Conservation (phyloP, 2,888 invertebrate genomes). For the Julus scanicus region DNA sequence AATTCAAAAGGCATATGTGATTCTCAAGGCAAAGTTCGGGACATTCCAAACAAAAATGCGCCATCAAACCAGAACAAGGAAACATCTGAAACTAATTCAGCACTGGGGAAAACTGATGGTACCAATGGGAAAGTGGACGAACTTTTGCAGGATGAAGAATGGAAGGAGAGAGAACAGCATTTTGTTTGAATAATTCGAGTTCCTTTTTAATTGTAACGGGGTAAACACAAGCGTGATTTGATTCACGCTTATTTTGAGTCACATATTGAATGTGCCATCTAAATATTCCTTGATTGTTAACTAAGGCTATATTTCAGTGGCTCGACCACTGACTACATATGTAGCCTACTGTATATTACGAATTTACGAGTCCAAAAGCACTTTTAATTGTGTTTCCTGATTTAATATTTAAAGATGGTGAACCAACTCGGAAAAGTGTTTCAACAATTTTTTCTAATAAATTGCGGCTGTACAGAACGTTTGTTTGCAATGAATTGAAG, state of each 20-base stretch:
- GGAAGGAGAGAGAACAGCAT: constrained; percentile 35
- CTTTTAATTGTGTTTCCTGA: neutral
- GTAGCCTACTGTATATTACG: neutral
- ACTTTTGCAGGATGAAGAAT: neutral
- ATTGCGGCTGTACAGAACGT: too few relatives aligned
- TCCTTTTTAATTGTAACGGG: neutral
- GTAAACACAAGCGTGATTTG: neutral
- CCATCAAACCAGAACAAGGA: constrained; percentile 11
- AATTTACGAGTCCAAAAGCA: neutral
- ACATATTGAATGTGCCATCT: constrained; percentile 3
- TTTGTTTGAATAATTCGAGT: neutral
- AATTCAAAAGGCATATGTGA: neutral
- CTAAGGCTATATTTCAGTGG: neutral
- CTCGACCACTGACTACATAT: neutral
- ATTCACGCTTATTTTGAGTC: neutral
- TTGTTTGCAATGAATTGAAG: too few relatives aligned
- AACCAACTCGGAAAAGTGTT: neutral
- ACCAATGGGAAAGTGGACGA: neutral
- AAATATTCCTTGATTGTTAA: constrained; percentile 19
- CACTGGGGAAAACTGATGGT: neutral
- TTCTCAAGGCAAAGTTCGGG: neutral
- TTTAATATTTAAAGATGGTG: neutral
- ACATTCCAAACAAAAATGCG: neutral
- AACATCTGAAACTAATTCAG: neutral
- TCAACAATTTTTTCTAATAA: too few relatives aligned